These are phyloP conservation scores for Sorex maritimensis DNA, from an alignment of 2,797 vertebrate species.

Conservation along the genomic window DNA sequence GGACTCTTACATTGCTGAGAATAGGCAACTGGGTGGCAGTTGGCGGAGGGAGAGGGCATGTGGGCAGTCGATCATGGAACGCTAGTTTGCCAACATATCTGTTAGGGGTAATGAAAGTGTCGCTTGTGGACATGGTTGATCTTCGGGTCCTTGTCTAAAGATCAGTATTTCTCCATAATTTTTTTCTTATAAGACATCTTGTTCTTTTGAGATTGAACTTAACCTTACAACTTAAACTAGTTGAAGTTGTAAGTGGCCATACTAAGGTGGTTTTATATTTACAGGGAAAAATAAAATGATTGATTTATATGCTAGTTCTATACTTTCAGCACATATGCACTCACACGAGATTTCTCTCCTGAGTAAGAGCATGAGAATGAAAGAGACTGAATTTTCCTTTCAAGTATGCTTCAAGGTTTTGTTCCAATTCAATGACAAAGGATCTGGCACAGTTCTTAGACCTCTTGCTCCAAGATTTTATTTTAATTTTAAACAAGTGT, in stretches of 20 bases:
- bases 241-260: not conserved
- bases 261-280: not conserved
- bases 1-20: not conserved
- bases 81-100: not conserved
- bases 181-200: not conserved
- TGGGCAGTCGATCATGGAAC: not conserved
- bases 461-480: conserved; percentile 75
- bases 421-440: conserved; percentile 78
- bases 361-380: conserved; percentile 53
- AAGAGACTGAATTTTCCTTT: conserved; percentile 16
- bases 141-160: not conserved
- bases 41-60: not conserved
- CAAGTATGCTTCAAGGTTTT: conserved; percentile 56
- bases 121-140: too few species aligned
- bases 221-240: not conserved
- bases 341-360: not conserved
- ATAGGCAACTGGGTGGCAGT: accelerated
- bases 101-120: not conserved
- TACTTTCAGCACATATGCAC: not conserved
- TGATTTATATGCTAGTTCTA: conserved; percentile 38
- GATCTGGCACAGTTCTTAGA: conserved; percentile 75
- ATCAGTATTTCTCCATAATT: not conserved
- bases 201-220: not conserved
- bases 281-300: conserved; percentile 17
- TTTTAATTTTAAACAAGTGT: conserved; percentile 81